A percentile compares a stretch with the other conserved stretches of the same genome.
These are phyloP conservation scores for Zaprionus inermis DNA, from an alignment of 1,140 invertebrate genomes.

Conservation along the genomic window DNA sequence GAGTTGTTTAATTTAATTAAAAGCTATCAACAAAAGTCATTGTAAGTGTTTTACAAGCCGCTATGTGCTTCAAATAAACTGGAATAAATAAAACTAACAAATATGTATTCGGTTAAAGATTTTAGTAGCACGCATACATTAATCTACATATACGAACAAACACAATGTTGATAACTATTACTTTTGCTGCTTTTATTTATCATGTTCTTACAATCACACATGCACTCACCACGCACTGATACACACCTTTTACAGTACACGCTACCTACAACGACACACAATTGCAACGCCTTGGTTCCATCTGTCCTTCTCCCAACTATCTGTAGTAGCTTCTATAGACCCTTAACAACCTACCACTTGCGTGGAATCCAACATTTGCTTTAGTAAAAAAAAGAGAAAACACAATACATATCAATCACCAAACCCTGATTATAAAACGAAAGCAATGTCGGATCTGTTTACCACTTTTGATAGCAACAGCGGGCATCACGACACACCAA, in stretches of 20 bases:
- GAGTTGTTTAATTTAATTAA: conserved; percentile 18
- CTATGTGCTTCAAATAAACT: not conserved
- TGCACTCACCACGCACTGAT: conserved; percentile 23
- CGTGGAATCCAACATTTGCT: not conserved
- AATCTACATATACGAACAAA: not conserved
- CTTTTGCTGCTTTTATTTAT: conserved; percentile 33
- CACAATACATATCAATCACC: conserved; percentile 16
- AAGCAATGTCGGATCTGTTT: conserved; percentile 79
- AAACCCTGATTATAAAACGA: conserved; percentile 32
- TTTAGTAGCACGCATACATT: conserved; percentile 7
- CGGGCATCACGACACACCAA: conserved; percentile 59
- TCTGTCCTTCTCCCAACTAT: conserved; percentile 2
- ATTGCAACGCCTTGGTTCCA: conserved; percentile 42
- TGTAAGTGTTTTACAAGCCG: conserved; percentile 21
- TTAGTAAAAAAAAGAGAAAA: conserved; percentile 13
- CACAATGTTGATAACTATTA: conserved; percentile 32
- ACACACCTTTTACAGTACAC: conserved; percentile 19
- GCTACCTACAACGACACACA: conserved; percentile 17
- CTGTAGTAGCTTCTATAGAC: not conserved
- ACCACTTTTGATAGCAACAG: conserved; percentile 80
- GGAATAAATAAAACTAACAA: conserved; percentile 5
- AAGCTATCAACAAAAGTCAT: not conserved
- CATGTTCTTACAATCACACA: conserved; percentile 22
- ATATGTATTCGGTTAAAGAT: not conserved
- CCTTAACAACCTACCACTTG: not conserved